These are phyloP conservation scores for Cheilosia pagana DNA, from an alignment of 2,888 invertebrate genomes.

Conservation along the genomic window DNA sequence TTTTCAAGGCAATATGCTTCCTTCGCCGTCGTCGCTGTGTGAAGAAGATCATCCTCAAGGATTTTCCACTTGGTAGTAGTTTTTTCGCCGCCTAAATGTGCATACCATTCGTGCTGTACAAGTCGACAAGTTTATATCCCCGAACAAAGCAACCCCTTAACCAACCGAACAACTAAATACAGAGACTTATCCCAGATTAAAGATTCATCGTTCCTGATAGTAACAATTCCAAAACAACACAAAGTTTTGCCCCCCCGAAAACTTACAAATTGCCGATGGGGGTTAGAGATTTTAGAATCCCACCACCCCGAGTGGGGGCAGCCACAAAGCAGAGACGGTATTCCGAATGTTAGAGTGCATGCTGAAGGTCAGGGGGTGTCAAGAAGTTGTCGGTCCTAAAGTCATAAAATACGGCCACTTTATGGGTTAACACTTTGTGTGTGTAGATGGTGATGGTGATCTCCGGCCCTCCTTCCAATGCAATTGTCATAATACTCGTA, in stretches of 20 bases:
- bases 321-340: slow-evolving; percentile 24
- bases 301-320: neutral
- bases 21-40: no score
- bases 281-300: slow-evolving; percentile 47
- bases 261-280: slow-evolving; percentile 72
- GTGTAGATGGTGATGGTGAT: slow-evolving; percentile 19
- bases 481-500: slow-evolving; percentile 56
- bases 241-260: slow-evolving; percentile 48
- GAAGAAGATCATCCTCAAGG: slow-evolving; percentile 62
- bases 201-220: slow-evolving; percentile 63
- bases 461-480: slow-evolving; percentile 21
- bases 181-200: slow-evolving; percentile 64
- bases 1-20: slow-evolving; percentile 57
- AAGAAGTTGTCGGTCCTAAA: slow-evolving; percentile 60
- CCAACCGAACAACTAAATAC: slow-evolving; percentile 55
- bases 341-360: slow-evolving; percentile 62
- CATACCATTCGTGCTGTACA: slow-evolving; percentile 44
- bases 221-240: slow-evolving; percentile 53
- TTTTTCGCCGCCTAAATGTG: slow-evolving; percentile 38
- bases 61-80: slow-evolving; percentile 43
- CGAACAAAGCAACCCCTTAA: slow-evolving; percentile 31
- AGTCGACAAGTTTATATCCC: slow-evolving; percentile 21
- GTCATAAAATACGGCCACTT: slow-evolving; percentile 68
- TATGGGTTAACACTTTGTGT: slow-evolving; percentile 64
- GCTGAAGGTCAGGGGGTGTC: slow-evolving; percentile 41